These are phyloP conservation scores for Cynopterus brachyotis DNA, from an alignment of 2,113 vertebrate genomes.

Conservation along the genomic window DNA sequence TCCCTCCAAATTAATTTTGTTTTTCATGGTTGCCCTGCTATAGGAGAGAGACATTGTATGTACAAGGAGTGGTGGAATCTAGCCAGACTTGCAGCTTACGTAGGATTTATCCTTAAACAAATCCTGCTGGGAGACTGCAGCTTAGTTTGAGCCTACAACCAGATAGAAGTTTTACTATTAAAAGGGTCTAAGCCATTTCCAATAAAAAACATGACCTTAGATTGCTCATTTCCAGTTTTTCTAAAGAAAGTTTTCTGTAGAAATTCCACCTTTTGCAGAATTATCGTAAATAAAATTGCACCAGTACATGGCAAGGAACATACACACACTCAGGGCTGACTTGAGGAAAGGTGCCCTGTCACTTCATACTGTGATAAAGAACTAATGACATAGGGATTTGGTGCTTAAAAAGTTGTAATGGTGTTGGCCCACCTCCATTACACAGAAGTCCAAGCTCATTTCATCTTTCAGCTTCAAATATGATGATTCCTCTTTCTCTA, in stretches of 20 bases:
- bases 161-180: not conserved
- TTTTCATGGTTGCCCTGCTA: constrained; percentile 54
- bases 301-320: not conserved
- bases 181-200: not conserved
- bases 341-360: not conserved
- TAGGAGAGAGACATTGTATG: constrained; percentile 47
- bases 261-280: not conserved
- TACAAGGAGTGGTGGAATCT: not conserved
- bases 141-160: not conserved
- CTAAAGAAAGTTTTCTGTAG: not conserved
- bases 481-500: not conserved
- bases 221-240: not conserved
- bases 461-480: not conserved
- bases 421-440: not conserved
- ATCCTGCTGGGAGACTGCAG: not conserved
- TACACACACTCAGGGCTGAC: not conserved
- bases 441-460: not conserved
- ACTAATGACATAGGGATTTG: not conserved
- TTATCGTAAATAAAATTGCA: not conserved
- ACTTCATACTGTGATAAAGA: not conserved
- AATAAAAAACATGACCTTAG: not conserved
- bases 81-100: not conserved
- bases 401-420: not conserved
- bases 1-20: constrained; percentile 68
- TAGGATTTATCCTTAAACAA: not conserved